Conservation (phyloP, 2,113 vertebrate species). For the Mionectes macconnelli region DNA sequence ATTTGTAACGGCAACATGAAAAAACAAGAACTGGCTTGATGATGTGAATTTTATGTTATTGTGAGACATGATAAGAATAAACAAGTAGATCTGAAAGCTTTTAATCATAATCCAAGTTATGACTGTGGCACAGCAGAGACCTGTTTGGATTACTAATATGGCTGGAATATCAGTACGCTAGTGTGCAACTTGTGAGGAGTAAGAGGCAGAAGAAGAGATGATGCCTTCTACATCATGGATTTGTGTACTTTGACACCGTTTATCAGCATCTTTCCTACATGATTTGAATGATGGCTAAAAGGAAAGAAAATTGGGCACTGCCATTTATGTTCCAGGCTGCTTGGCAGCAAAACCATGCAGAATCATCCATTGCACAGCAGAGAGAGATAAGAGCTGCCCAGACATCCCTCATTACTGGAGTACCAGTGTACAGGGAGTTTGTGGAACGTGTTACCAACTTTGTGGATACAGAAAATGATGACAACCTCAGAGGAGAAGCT, state of each 20-base stretch:
- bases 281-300: background rate
- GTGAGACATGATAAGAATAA: background rate
- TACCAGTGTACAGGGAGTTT: background rate
- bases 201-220: background rate
- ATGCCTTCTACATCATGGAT: background rate
- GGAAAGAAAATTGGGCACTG: background rate
- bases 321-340: background rate
- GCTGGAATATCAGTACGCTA: background rate
- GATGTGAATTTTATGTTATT: background rate
- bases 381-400: background rate
- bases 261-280: background rate
- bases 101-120: background rate
- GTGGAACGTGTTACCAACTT: background rate
- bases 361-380: background rate
- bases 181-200: background rate
- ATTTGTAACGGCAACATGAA: background rate
- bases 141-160: background rate
- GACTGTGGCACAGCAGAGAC: background rate
- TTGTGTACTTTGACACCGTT: background rate
- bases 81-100: background rate
- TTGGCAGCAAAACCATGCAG: background rate
- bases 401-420: background rate
- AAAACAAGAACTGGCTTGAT: background rate
- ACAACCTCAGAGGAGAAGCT: background rate
- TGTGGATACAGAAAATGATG: background rate